These are phyloP conservation scores for Drosophila paramelanica DNA, from an alignment of 2,888 invertebrate genomes.

Conservation along the genomic window DNA sequence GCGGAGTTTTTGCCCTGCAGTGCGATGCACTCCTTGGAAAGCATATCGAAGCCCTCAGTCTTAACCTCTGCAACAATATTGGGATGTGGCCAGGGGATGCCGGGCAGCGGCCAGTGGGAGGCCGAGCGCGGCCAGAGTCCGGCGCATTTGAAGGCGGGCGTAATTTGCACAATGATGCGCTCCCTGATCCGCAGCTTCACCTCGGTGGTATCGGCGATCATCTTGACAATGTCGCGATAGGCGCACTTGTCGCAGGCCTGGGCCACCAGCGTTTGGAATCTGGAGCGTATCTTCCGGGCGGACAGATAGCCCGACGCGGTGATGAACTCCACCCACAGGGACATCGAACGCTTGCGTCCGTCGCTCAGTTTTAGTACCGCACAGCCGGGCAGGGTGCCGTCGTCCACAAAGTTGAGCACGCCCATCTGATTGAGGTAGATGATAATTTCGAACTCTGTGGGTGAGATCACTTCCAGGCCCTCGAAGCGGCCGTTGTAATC, in stretches of 20 bases:
- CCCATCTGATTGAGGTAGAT: slow-evolving; percentile 99
- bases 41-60: slow-evolving; percentile 96
- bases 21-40: slow-evolving; percentile 95
- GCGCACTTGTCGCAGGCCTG: slow-evolving; percentile 97
- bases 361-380: slow-evolving; percentile 97
- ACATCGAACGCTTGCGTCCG: slow-evolving; percentile 98
- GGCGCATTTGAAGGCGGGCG: slow-evolving; percentile 97
- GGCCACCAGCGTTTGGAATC: slow-evolving; percentile 95
- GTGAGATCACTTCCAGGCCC: slow-evolving; percentile 96
- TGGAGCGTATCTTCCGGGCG: slow-evolving; percentile 96
- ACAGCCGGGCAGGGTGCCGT: slow-evolving; percentile 96
- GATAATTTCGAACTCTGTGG: slow-evolving; percentile 97
- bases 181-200: slow-evolving; percentile 96
- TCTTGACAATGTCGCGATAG: slow-evolving; percentile 96
- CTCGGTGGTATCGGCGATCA: slow-evolving; percentile 98
- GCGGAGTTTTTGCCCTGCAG: slow-evolving; percentile 94
- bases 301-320: slow-evolving; percentile 98
- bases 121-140: slow-evolving; percentile 98
- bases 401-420: slow-evolving; percentile 98
- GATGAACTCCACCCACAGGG: slow-evolving; percentile 98
- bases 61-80: slow-evolving; percentile 97
- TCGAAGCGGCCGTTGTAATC: slow-evolving; percentile 96
- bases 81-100: slow-evolving; percentile 97
- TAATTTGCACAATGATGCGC: slow-evolving; percentile 96
- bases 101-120: slow-evolving; percentile 96